Conservation (phyloP, 2,113 vertebrate species). For the Corydoras sp. region DNA sequence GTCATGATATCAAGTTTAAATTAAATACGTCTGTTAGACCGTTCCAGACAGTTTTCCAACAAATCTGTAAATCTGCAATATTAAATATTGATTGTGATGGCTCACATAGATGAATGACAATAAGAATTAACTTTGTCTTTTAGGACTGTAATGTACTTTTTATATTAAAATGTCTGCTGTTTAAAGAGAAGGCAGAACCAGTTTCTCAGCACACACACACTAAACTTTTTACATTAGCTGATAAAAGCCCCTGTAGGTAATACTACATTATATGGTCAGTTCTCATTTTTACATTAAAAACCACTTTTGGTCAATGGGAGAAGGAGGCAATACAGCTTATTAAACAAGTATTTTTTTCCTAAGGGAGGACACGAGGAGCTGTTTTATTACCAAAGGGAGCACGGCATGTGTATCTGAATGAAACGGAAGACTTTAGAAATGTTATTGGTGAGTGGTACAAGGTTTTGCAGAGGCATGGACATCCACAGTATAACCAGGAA, state of each 20-base stretch:
- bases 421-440: conserved; percentile 80
- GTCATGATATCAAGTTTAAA: too few species aligned
- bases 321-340: conserved; percentile 35
- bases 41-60: too few species aligned
- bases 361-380: conserved; percentile 85
- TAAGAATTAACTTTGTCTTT: too few species aligned
- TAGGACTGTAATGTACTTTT: too few species aligned
- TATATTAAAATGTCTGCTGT: too few species aligned
- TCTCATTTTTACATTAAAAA: background rate
- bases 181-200: too few species aligned
- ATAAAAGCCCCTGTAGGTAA: background rate
- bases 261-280: too few species aligned
- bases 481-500: conserved; percentile 52
- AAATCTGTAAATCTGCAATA: too few species aligned
- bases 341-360: conserved; percentile 65
- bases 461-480: conserved; percentile 65
- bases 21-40: too few species aligned
- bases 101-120: too few species aligned
- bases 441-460: conserved; percentile 74
- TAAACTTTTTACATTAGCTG: background rate
- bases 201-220: too few species aligned
- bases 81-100: background rate
- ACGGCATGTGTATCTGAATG: conserved; percentile 80
- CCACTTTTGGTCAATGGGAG: conserved; percentile 57
- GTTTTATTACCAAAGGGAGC: conserved; percentile 86